phyloP scores from a whole-genome alignment of 1,140 invertebrate genomes.

The Drosophila bipectinata region DNA sequence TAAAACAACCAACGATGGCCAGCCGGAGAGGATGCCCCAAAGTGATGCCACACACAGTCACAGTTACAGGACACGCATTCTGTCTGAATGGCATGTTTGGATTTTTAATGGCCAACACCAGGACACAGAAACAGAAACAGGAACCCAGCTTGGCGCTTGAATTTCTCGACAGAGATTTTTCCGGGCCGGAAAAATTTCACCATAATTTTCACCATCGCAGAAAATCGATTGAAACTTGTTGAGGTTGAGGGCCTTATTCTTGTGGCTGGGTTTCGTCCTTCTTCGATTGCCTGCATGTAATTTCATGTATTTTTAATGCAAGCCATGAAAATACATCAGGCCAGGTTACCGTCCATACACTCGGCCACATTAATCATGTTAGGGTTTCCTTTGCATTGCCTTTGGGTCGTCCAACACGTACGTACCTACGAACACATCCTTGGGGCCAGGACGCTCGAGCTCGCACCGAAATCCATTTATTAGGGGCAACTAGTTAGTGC shows the following conservation, averaged over 20 bases:
- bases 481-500: constrained; percentile 58
- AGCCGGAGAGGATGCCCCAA: constrained; percentile 26
- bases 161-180: constrained; percentile 46
- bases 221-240: constrained; percentile 59
- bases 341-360: constrained; percentile 19
- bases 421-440: constrained; percentile 20
- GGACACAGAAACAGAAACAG: background rate
- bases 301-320: constrained; percentile 72
- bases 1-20: constrained; percentile 17
- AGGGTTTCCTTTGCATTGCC: constrained; percentile 34
- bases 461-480: constrained; percentile 58
- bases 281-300: constrained; percentile 55
- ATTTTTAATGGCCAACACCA: constrained; percentile 64
- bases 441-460: background rate
- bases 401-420: constrained; percentile 9
- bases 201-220: constrained; percentile 40
- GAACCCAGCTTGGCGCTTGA: constrained; percentile 7
- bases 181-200: constrained; percentile 13
- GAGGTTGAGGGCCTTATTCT: constrained; percentile 36
- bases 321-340: constrained; percentile 60
- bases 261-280: background rate
- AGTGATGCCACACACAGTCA: constrained; percentile 36
- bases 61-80: constrained; percentile 38
- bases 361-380: constrained; percentile 67
- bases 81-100: constrained; percentile 58